Conservation (phyloP, 2,113 vertebrate species). For the Ovis canadensis region DNA sequence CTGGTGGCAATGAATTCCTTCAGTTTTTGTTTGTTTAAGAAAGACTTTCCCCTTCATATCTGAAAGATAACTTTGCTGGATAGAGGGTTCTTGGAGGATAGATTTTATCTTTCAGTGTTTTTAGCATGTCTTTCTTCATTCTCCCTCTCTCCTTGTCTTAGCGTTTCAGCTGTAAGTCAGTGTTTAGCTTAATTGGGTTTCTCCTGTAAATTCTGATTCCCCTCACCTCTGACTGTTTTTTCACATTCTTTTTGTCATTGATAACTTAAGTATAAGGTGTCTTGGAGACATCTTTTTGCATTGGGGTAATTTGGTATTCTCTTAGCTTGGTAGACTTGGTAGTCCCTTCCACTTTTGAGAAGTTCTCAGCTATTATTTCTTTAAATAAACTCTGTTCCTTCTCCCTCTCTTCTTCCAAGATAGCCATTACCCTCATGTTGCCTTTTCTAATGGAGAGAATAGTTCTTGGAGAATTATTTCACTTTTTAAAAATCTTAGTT, state of each 20-base stretch:
- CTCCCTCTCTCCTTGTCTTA: background rate
- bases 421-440: background rate
- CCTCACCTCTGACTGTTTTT: background rate
- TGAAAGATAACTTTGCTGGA: background rate
- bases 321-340: background rate
- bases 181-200: background rate
- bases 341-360: background rate
- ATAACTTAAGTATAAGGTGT: background rate
- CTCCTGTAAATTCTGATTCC: background rate
- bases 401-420: background rate
- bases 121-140: background rate
- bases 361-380: background rate
- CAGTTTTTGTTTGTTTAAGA: background rate
- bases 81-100: background rate
- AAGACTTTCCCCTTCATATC: background rate
- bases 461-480: background rate
- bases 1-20: background rate
- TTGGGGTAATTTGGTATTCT: background rate
- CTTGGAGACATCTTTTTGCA: background rate
- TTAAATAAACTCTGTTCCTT: background rate
- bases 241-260: background rate
- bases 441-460: background rate
- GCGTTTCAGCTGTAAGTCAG: background rate
- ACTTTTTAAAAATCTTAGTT: background rate
- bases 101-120: background rate